These are phyloP conservation scores for Acropternis orthonyx DNA, from an alignment of 2,797 vertebrate species.

Conservation along the genomic window DNA sequence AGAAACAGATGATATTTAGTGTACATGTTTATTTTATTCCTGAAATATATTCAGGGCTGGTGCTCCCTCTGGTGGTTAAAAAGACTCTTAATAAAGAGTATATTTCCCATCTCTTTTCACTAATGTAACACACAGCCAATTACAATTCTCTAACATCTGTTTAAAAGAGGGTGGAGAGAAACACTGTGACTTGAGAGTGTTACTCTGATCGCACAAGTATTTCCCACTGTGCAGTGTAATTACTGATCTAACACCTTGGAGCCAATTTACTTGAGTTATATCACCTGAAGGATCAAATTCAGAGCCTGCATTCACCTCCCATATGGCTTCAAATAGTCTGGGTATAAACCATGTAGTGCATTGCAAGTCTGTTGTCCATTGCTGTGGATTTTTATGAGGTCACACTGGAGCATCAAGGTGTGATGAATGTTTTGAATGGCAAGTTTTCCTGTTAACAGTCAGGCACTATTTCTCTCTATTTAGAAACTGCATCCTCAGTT, in stretches of 20 bases:
- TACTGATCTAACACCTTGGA: background rate
- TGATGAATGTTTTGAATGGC: background rate
- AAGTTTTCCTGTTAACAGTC: background rate
- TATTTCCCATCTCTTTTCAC: background rate
- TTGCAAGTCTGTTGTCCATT: background rate
- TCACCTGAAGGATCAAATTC: background rate
- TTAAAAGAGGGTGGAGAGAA: background rate
- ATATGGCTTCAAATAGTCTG: background rate
- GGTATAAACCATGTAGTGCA: background rate
- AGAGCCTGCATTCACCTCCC: background rate
- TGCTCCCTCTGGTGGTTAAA: conserved; percentile 60
- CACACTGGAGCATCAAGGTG: background rate
- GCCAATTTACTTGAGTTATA: background rate
- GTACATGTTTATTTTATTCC: conserved; percentile 22
- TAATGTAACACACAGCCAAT: background rate
- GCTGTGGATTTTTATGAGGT: background rate
- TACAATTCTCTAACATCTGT: background rate
- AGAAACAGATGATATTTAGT: conserved; percentile 51
- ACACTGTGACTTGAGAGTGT: background rate
- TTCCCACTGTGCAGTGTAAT: background rate
- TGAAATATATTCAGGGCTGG: background rate
- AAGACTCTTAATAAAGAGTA: background rate
- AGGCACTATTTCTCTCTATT: background rate
- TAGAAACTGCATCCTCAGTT: background rate
- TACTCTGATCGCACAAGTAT: accelerated